Conservation (phyloP, 2,113 vertebrate genomes). For the Epinephelus lanceolatus region DNA sequence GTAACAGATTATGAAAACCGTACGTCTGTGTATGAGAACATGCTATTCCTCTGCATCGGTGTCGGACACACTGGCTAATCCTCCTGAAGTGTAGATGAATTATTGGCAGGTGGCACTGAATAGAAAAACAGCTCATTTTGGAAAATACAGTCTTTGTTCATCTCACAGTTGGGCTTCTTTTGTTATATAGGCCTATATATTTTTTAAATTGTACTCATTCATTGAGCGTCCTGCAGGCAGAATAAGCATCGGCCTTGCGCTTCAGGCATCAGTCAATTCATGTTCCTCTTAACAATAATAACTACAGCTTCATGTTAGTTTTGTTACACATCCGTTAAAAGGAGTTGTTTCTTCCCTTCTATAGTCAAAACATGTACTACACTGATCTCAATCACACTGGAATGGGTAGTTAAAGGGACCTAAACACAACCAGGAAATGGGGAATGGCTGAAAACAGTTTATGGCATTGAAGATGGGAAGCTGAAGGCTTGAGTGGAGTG, state of each 20-base stretch:
- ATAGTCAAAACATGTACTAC: background rate
- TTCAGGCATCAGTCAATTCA: background rate
- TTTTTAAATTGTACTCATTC: background rate
- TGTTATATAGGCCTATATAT: background rate
- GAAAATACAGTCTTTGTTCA: conserved; percentile 14
- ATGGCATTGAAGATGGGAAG: too few relatives aligned
- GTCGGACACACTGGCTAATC: conserved; percentile 42
- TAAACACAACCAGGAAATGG: too few relatives aligned
- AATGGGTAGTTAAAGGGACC: too few relatives aligned
- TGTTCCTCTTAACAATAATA: background rate
- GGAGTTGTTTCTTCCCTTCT: background rate
- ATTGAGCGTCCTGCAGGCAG: background rate
- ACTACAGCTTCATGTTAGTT: too few relatives aligned
- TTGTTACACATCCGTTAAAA: background rate
- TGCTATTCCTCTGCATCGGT: conserved; percentile 13
- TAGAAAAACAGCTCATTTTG: conserved; percentile 10
- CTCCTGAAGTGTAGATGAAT: conserved; percentile 65
- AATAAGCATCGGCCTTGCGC: background rate
- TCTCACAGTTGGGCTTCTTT: background rate
- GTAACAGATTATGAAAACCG: conserved; percentile 22
- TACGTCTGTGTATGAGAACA: conserved; percentile 28
- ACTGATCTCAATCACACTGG: too few relatives aligned
- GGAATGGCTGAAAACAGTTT: too few relatives aligned
- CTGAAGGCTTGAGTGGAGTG: too few relatives aligned
- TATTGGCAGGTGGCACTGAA: conserved; percentile 26